These are phyloP conservation scores for Hypena proboscidalis DNA, from an alignment of 2,888 invertebrate species.

Conservation along the genomic window DNA sequence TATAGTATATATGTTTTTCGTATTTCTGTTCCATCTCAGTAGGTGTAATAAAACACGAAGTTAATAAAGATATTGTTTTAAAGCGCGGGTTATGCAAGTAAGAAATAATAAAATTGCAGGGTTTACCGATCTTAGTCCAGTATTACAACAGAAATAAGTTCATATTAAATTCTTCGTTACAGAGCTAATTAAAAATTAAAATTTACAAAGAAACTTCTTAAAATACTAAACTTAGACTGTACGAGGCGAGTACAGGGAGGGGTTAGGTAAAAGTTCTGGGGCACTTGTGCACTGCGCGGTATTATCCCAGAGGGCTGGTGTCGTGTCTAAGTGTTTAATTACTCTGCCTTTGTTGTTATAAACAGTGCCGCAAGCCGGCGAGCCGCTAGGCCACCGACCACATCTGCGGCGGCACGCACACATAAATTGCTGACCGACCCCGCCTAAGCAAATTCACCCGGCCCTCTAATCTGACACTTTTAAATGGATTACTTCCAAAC, in stretches of 20 bases:
- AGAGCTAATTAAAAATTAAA: slow-evolving; percentile 31
- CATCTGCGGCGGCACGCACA: slow-evolving; percentile 64
- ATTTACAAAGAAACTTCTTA: slow-evolving; percentile 19
- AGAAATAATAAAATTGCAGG: slow-evolving; percentile 1
- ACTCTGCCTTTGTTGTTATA: slow-evolving; percentile 75
- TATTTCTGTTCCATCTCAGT: too few species aligned
- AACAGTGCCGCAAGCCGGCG: slow-evolving; percentile 63
- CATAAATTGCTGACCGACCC: slow-evolving; percentile 73
- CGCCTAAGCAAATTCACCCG: slow-evolving; percentile 70
- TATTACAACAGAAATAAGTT: slow-evolving; percentile 20
- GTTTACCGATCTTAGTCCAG: slow-evolving; percentile 3
- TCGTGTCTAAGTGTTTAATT: slow-evolving; percentile 72
- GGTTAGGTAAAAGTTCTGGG: slow-evolving; percentile 42
- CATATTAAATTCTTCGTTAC: slow-evolving; percentile 22
- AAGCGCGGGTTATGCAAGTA: slow-evolving; percentile 16
- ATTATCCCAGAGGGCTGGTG: slow-evolving; percentile 54
- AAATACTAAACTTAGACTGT: slow-evolving; percentile 34
- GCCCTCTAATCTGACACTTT: slow-evolving; percentile 74
- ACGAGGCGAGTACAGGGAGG: slow-evolving; percentile 18
- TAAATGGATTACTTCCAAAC: slow-evolving; percentile 68
- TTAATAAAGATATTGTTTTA: not conserved
- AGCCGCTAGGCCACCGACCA: slow-evolving; percentile 53
- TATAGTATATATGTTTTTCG: too few species aligned
- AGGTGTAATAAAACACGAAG: not conserved
- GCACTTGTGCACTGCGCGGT: slow-evolving; percentile 40